Evolutionary conservation across 92 coral and sea anemone species (phyloP).

Genomic region (Parazoanthus darwini): DNA sequence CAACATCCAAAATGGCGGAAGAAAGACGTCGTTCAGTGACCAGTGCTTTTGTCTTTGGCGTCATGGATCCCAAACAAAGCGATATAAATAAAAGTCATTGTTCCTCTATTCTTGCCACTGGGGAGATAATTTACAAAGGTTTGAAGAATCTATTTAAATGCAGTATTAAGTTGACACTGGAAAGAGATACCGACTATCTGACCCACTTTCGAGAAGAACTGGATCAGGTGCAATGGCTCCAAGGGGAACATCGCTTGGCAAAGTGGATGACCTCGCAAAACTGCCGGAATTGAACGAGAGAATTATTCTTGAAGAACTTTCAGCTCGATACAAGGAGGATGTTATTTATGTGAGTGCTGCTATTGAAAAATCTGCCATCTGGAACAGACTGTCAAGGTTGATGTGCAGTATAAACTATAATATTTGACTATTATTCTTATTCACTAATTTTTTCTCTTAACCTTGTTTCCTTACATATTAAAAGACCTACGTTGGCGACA

Average conservation of each 20-base stretch:
- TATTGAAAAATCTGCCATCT: neutral
- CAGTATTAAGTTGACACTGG: neutral
- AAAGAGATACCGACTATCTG: neutral
- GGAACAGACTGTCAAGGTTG: neutral
- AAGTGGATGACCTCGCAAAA: constrained; percentile 71
- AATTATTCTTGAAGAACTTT: constrained; percentile 75
- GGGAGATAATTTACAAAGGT: constrained; percentile 5
- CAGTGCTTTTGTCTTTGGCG: constrained; percentile 6
- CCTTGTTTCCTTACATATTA: neutral
- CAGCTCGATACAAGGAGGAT: constrained; percentile 67
- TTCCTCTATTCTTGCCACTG: constrained; percentile 15
- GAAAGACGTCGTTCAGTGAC: neutral
- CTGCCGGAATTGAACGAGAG: constrained; percentile 66
- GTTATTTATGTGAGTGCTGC: constrained; percentile 70
- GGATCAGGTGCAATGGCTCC: neutral
- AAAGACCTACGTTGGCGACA: constrained; percentile 87
- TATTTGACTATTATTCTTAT: no score
- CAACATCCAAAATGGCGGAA: constrained; percentile 5
- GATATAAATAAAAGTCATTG: neutral
- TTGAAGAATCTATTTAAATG: constrained; percentile 2
- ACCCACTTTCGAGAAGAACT: neutral
- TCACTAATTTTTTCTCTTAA: neutral
- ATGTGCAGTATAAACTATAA: no score
- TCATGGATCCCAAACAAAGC: constrained; percentile 32
- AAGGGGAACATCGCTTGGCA: constrained; percentile 25